Evolutionary conservation across 37 sponge, comb jelly and placozoan genomes (phyloP), one percentile per base, ranked within the genome.

Genomic region (Lycopodina hypogea): DNA sequence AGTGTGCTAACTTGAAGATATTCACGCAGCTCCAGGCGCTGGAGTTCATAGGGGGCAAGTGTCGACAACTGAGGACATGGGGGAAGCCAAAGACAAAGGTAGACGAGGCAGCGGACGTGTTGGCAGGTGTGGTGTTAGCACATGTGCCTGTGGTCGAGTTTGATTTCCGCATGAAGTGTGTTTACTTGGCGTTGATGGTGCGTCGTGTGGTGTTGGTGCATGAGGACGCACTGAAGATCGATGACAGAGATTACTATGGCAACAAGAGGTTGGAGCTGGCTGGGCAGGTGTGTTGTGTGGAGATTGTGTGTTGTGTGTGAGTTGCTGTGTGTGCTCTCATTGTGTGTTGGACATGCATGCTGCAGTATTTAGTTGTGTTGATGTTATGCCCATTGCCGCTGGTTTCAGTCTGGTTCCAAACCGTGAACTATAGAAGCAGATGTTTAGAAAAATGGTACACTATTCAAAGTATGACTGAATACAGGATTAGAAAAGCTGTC

Each of bases 201-300:
- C 72, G 96, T 23, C 69, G 99, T 17, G 86, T 97, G 60, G 88
- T 97, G 17, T 69, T 72, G 26, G 91, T 93, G 0, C 85, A 93
- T 70, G 55, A 74, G 19, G 84, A 92, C 48, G 55, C 42, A 24
- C 74, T 73, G 33, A 78, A 56, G 62, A 53, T 90, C 1, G 98
- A 97, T 57, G 96, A 97, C 71, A 65, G 95, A 35, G 99, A 98
- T 73, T 98, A 98, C 87, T 98, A 95, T 80, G 99, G 99, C 34
- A 98, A 98, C 89, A 98, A 98, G 78, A 56, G 99, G 39, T 78
- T 98, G 36, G 99, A 98, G 72, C 83, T 98, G 51, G 99, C 99
- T 35, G 99, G 99, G 7, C 89, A 93, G 58, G 75, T 74, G 39
- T 33, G 58, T 68, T 36, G 41, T 37, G 40, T 22, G 34, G n/a